Conservation (phyloP, 2,888 invertebrate genomes). For the Thyatira batis region DNA sequence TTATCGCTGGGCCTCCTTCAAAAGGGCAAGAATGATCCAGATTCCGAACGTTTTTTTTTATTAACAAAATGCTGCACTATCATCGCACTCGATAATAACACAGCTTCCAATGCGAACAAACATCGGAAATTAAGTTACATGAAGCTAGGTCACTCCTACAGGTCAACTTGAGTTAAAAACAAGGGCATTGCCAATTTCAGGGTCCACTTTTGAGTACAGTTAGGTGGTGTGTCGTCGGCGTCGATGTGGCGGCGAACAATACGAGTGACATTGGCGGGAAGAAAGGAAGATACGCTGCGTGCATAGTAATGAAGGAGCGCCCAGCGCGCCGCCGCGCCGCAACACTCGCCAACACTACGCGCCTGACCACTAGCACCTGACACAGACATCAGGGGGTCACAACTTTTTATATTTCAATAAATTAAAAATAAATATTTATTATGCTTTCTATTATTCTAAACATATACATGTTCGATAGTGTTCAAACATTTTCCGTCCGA, state of each 20-base stretch:
- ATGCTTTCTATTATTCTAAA: too few relatives aligned
- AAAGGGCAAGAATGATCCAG: slow-evolving; percentile 61
- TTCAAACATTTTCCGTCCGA: too few relatives aligned
- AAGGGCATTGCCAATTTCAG: slow-evolving; percentile 81
- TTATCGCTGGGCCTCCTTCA: slow-evolving; percentile 51
- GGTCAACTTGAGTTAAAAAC: slow-evolving; percentile 55
- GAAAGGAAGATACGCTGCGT: slow-evolving; percentile 72
- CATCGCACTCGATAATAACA: neutral
- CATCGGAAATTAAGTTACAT: slow-evolving; percentile 9
- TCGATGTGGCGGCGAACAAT: slow-evolving; percentile 64
- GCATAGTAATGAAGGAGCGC: slow-evolving; percentile 68
- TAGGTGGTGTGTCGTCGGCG: slow-evolving; percentile 53
- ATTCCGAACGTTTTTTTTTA: slow-evolving; percentile 26
- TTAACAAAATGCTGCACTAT: neutral
- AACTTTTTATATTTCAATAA: slow-evolving; percentile 12
- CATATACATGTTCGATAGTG: too few relatives aligned
- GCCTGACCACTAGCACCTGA: slow-evolving; percentile 25
- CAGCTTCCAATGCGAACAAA: neutral
- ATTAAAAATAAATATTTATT: slow-evolving; percentile 10
- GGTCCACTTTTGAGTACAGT: slow-evolving; percentile 76
- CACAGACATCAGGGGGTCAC: slow-evolving; percentile 14
- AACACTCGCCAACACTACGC: slow-evolving; percentile 30
- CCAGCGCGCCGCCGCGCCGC: slow-evolving; percentile 38
- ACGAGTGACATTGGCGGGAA: slow-evolving; percentile 76
- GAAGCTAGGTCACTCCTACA: slow-evolving; percentile 51